phyloP scores from a whole-genome alignment of 2,113 vertebrate species.

The Haemorhous mexicanus region DNA sequence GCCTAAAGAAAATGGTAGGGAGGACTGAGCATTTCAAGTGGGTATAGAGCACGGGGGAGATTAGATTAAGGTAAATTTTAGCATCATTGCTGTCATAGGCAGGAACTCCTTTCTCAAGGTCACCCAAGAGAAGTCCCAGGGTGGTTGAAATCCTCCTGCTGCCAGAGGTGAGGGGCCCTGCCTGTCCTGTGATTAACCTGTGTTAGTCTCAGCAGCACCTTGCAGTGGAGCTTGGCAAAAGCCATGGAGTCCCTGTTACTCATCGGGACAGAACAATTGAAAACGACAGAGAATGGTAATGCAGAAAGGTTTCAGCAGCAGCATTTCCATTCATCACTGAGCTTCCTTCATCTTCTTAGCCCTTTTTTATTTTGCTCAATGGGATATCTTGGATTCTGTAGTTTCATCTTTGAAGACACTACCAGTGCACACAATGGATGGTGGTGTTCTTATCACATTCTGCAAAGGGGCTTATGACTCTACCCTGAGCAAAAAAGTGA shows the following conservation, averaged over 20 bases:
- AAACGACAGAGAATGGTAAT: background rate
- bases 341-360: background rate
- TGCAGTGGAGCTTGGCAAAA: background rate
- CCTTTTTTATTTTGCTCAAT: background rate
- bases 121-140: background rate
- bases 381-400: background rate
- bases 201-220: background rate
- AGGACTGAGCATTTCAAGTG: background rate
- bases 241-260: background rate
- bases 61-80: background rate
- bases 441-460: accelerated
- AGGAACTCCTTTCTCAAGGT: background rate
- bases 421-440: background rate
- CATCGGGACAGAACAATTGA: background rate
- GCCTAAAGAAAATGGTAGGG: background rate
- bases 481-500: background rate
- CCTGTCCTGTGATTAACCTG: background rate
- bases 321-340: background rate
- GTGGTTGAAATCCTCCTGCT: background rate
- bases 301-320: background rate
- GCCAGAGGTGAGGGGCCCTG: background rate
- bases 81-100: background rate
- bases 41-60: accelerated
- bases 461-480: background rate
- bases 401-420: background rate